Percentiles rank a stretch among this genome's conserved stretches.
Conservation (phyloP, 2,888 invertebrate genomes). For the Crossocerus cetratus region DNA sequence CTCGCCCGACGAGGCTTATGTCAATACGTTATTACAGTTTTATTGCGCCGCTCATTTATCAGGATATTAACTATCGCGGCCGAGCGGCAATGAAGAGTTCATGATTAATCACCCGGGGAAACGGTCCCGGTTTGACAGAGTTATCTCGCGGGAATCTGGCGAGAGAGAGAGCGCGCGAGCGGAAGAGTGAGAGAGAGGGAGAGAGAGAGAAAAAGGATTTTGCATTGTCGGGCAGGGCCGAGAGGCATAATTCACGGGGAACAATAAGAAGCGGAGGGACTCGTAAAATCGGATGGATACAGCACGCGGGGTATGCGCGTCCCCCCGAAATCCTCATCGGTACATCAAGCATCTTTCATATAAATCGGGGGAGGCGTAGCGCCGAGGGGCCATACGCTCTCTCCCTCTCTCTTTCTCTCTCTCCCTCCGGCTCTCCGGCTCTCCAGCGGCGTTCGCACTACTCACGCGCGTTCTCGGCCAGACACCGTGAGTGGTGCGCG, state of each 20-base stretch:
- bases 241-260: conserved; percentile 42
- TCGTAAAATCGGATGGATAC: conserved; percentile 23
- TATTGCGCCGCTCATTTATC: no score
- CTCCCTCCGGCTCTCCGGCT: not conserved
- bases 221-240: not conserved
- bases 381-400: conserved; percentile 19
- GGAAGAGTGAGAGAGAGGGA: not conserved
- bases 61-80: no score
- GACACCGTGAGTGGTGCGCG: conserved; percentile 18
- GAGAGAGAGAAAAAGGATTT: not conserved
- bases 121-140: no score
- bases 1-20: not conserved
- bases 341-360: conserved; percentile 48
- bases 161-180: not conserved
- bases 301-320: conserved; percentile 37
- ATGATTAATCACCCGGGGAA: no score
- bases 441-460: conserved; percentile 20
- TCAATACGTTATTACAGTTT: no score
- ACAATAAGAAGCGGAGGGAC: conserved; percentile 21
- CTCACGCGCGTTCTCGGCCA: conserved; percentile 14
- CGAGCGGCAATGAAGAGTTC: no score
- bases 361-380: conserved; percentile 49
- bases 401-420: no score
- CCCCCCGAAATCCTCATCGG: conserved; percentile 47
- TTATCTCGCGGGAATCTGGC: no score